Percentiles rank a stretch among this genome's conserved stretches.
Evolutionary conservation across 2,888 invertebrate species (phyloP).

Genomic region (Rotaria magnacalcarata): DNA sequence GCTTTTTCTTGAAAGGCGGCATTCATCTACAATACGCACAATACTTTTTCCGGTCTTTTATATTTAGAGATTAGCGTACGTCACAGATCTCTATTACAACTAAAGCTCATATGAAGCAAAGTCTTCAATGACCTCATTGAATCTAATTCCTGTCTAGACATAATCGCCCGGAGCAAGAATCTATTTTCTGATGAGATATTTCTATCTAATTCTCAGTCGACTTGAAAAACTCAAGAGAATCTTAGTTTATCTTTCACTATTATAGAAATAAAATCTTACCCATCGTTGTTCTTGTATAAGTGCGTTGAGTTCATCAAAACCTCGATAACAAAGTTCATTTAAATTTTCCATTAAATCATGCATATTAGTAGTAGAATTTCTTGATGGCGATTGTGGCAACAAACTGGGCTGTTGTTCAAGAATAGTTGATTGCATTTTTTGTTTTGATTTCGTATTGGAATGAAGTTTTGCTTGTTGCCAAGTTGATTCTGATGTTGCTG

Average conservation of each 20-base stretch:
- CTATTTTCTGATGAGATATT: no score
- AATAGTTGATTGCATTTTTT: not conserved
- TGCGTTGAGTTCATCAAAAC: constrained; percentile 33
- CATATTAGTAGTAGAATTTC: not conserved
- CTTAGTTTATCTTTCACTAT: not conserved
- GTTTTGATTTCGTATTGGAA: not conserved
- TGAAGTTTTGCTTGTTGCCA: not conserved
- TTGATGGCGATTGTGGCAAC: not conserved
- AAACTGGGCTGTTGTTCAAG: not conserved
- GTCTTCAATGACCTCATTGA: no score
- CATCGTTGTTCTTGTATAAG: constrained; percentile 36
- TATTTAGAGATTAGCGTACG: no score
- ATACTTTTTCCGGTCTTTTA: no score
- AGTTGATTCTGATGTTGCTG: not conserved
- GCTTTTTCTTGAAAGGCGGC: no score
- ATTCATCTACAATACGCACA: no score
- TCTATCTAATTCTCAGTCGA: no score
- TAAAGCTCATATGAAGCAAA: no score
- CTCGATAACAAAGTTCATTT: constrained; percentile 32
- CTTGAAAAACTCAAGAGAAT: no score
- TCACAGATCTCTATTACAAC: no score
- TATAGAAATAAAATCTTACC: not conserved
- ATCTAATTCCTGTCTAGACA: no score
- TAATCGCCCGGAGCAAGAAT: no score
- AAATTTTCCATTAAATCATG: not conserved